Base-by-base conservation (phyloP, 2,113 vertebrate genomes). In the Sinocyclocheilus maitianheensis region DNA sequence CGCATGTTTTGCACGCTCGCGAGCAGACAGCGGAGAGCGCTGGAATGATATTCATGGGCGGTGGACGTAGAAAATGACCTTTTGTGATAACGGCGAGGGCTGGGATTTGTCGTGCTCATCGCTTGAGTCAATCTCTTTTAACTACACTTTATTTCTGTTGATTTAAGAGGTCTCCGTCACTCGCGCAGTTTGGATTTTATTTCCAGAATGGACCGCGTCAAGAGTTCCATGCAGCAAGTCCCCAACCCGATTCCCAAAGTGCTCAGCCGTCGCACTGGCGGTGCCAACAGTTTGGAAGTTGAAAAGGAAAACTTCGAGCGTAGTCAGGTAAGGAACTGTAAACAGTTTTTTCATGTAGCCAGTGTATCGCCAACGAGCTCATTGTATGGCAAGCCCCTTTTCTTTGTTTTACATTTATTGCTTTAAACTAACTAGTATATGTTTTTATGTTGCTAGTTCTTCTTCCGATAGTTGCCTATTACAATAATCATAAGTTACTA, bases 301-400 rank as follows among this genome's bases (percentile, higher is more conserved):
- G 97, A 97, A 91, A 95, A 95, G 78, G 97, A 97, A 88, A 96
- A 93, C 95, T 97, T 97, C 90, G 96, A 97, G 92, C 92, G 96
- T 53, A 93, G 92, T 48, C 97, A 97, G 96, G 96, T 97, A 91
- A 72, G 93, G 65, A 46, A 14, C 5, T 63, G 46, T 30, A 11
- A 13, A 1, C 8, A 37, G 46, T 53, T 69, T 34, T 22, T 53
- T 67, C 37, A 43, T 30, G 79, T 18, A 65, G 34, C 3, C 14
- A n/a, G 7, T 80, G 12, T 37, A 80, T 10, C 3, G 13, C 58
- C 34, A 43, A 13, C 40, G 14, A 51, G 40, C 79, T 48, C 37
- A 69, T 51, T 34, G 40, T 30, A 77, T 53, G 48, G 48, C 76
- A 77, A 77, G 58, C 3, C 26, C 16, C 0, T 10, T 5, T 77